phyloP scores from a whole-genome alignment of 2,888 invertebrate genomes.

The Polydrusus pterygomalis region DNA sequence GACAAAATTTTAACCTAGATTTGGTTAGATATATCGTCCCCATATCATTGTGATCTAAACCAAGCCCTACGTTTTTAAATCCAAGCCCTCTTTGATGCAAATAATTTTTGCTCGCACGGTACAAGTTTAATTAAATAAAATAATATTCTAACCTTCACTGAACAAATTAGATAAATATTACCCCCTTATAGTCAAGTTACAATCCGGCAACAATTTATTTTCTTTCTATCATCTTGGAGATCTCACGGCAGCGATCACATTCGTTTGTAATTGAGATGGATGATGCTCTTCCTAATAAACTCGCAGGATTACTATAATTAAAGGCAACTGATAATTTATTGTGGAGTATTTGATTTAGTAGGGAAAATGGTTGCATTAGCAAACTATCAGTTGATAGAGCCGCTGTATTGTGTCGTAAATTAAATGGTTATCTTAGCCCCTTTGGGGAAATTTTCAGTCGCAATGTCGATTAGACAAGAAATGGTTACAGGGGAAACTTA shows the following conservation, averaged over 20 bases:
- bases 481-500: neutral
- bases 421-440: constrained; percentile 32
- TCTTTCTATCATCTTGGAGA: constrained; percentile 56
- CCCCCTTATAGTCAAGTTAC: constrained; percentile 34
- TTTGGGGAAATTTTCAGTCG: constrained; percentile 16
- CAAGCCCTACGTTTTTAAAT: no score
- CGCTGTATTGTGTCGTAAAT: constrained; percentile 30
- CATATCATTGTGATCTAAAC: no score
- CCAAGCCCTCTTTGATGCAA: no score
- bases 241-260: constrained; percentile 55
- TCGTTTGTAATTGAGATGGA: constrained; percentile 56
- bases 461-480: constrained; percentile 18
- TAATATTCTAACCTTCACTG: no score
- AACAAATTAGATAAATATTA: constrained; percentile 29
- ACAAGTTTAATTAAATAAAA: no score
- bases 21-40: no score
- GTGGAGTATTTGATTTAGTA: constrained; percentile 54
- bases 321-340: constrained; percentile 54
- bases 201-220: constrained; percentile 55
- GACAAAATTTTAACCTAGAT: no score
- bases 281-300: constrained; percentile 54
- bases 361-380: constrained; percentile 41
- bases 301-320: constrained; percentile 52
- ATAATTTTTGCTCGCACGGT: no score
- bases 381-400: constrained; percentile 45